These are phyloP conservation scores for Hyposoter dolosus DNA, from an alignment of 2,888 invertebrate species.

Conservation along the genomic window DNA sequence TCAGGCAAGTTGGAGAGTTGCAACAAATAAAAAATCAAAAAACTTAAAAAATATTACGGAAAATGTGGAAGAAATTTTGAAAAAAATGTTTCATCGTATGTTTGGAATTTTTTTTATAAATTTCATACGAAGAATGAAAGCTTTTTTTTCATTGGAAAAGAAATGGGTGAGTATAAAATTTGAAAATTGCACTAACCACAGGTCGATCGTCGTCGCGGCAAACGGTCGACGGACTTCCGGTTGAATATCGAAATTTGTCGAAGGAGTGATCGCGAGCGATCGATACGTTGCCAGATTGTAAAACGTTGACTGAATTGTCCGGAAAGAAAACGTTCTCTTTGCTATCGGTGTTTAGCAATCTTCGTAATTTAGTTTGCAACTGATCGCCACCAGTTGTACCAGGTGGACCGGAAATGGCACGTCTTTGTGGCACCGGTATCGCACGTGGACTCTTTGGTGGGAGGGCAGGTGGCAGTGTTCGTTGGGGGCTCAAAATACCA, in stretches of 20 bases:
- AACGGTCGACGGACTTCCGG: slow-evolving; percentile 79
- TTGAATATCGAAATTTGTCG: slow-evolving; percentile 81
- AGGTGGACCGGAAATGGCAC: slow-evolving; percentile 81
- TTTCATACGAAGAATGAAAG: too few relatives aligned
- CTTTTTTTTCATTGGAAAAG: not conserved
- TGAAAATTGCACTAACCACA: slow-evolving; percentile 47
- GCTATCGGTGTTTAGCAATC: slow-evolving; percentile 91
- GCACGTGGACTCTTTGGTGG: slow-evolving; percentile 87
- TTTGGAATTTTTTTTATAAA: not conserved
- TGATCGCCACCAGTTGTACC: slow-evolving; percentile 86
- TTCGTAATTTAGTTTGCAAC: slow-evolving; percentile 91
- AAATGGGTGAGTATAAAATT: not conserved
- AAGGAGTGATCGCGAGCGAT: slow-evolving; percentile 71
- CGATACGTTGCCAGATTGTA: slow-evolving; percentile 54
- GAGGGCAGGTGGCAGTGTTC: slow-evolving; percentile 82
- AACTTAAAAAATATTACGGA: not conserved
- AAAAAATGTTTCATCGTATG: not conserved
- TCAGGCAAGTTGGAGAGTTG: too few relatives aligned
- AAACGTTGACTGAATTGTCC: slow-evolving; percentile 78
- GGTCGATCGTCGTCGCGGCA: slow-evolving; percentile 79
- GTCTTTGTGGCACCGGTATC: slow-evolving; percentile 83
- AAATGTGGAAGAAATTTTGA: not conserved
- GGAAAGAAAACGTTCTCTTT: slow-evolving; percentile 89
- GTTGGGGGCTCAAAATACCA: slow-evolving; percentile 80
- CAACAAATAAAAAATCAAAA: not conserved